phyloP scores from a whole-genome alignment of 2,797 vertebrate species.

The Tympanoctomys barrerae region DNA sequence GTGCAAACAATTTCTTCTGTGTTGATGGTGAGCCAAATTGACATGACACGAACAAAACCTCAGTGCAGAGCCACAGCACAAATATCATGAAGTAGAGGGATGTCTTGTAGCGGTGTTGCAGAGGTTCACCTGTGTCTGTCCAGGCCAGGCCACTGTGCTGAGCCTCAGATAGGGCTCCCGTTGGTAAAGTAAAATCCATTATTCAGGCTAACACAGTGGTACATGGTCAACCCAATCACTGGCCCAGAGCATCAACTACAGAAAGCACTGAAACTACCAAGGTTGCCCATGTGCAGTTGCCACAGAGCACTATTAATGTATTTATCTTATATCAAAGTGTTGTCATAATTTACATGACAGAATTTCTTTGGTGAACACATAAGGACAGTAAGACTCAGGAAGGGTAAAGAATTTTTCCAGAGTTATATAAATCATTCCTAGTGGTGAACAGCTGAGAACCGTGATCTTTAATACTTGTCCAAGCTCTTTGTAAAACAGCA shows the following conservation, averaged over 20 bases:
- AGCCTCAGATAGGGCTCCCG: not conserved
- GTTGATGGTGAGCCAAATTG: conserved; percentile 56
- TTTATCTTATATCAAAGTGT: not conserved
- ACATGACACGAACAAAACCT: not conserved
- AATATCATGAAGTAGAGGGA: conserved; percentile 5
- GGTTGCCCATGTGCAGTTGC: not conserved
- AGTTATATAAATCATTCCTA: not conserved
- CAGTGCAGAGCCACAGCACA: not conserved
- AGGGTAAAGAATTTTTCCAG: not conserved
- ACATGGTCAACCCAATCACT: not conserved
- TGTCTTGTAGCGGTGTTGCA: conserved; percentile 7
- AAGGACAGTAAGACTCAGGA: not conserved
- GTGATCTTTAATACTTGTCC: not conserved
- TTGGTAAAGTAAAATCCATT: not conserved
- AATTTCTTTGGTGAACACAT: conserved; percentile 28
- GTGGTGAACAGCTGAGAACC: not conserved
- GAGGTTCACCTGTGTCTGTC: not conserved
- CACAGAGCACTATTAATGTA: not conserved
- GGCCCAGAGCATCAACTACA: conserved; percentile 11
- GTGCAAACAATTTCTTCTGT: conserved; percentile 48
- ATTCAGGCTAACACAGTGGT: not conserved
- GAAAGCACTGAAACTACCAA: conserved; percentile 25
- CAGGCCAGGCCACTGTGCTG: not conserved
- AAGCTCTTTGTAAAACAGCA: not conserved
- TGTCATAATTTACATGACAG: not conserved